Percentiles rank a stretch among this genome's conserved stretches.
These are phyloP conservation scores for Volucella inanis DNA, from an alignment of 2,888 invertebrate genomes.

Conservation along the genomic window DNA sequence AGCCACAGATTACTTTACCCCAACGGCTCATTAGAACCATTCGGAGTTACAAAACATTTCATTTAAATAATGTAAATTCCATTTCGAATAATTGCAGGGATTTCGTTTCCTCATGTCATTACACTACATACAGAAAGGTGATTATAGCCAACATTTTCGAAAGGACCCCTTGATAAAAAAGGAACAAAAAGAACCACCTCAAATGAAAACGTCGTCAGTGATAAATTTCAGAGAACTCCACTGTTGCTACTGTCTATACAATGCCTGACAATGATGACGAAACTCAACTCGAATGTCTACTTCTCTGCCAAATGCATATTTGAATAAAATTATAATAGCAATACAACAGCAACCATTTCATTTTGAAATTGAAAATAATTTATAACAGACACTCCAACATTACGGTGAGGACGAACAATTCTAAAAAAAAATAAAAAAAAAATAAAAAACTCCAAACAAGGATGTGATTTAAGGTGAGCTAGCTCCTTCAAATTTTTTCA, in stretches of 20 bases:
- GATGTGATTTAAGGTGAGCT: constrained; percentile 72
- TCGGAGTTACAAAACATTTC: constrained; percentile 44
- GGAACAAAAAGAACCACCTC: constrained; percentile 23
- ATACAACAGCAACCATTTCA: constrained; percentile 54
- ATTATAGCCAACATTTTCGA: neutral
- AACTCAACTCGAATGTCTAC: constrained; percentile 56
- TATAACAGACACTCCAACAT: constrained; percentile 76
- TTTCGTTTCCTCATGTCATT: constrained; percentile 52
- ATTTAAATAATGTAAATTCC: constrained; percentile 66
- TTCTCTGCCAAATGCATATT: constrained; percentile 72
- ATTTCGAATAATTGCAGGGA: constrained; percentile 62
- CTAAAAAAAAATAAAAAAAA: constrained; percentile 23
- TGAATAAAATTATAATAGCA: constrained; percentile 72
- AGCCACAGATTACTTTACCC: constrained; percentile 2
- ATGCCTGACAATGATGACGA: constrained; percentile 25
- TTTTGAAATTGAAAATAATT: constrained; percentile 81
- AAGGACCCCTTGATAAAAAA: neutral
- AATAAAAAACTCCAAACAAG: constrained; percentile 32
- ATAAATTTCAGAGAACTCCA: constrained; percentile 68
- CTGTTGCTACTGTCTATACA: constrained; percentile 23
- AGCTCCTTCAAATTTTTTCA: constrained; percentile 60
- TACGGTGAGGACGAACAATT: neutral
- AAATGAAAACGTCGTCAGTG: constrained; percentile 41
- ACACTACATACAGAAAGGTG: constrained; percentile 38
- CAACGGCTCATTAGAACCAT: constrained; percentile 53